Percentiles rank a stretch among this genome's conserved stretches.
Conservation (phyloP, 2,888 invertebrate species). For the Frankliniella fusca region DNA sequence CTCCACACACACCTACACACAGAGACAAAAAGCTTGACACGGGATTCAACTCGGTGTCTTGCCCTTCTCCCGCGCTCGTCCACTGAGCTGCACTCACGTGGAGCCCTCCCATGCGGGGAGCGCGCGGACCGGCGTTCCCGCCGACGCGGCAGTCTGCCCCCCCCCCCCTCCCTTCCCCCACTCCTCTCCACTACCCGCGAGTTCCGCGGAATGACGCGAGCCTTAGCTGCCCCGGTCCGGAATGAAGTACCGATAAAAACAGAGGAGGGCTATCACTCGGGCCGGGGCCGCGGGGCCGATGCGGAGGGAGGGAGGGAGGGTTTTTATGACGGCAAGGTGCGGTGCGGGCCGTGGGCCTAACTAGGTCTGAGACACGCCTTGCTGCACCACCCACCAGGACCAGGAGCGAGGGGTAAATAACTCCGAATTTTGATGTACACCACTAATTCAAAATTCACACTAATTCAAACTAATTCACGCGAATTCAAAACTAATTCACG, state of each 20-base stretch:
- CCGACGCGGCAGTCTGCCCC: background rate
- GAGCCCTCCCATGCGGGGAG: background rate
- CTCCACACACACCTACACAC: too few relatives aligned
- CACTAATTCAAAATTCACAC: too few relatives aligned
- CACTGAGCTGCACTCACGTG: too few relatives aligned
- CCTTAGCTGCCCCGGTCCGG: background rate
- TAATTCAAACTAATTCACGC: too few relatives aligned
- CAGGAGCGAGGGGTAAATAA: too few relatives aligned
- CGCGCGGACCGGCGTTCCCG: background rate
- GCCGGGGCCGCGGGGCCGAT: background rate
- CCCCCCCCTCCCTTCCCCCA: background rate
- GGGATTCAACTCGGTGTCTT: too few relatives aligned
- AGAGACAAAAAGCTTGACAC: too few relatives aligned
- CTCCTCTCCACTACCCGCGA: background rate
- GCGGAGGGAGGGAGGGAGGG: background rate
- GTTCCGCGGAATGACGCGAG: background rate
- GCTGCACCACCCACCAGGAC: too few relatives aligned
- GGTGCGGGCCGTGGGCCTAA: background rate
- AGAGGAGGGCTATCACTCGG: constrained; percentile 11
- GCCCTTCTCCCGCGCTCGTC: too few relatives aligned
- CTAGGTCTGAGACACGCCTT: too few relatives aligned
- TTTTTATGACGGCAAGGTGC: background rate
- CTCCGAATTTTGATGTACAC: too few relatives aligned
- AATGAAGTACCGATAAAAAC: constrained; percentile 23
- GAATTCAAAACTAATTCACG: too few relatives aligned